Base-by-base conservation (phyloP, 2,797 vertebrate genomes). In the Eospalax fontanierii region DNA sequence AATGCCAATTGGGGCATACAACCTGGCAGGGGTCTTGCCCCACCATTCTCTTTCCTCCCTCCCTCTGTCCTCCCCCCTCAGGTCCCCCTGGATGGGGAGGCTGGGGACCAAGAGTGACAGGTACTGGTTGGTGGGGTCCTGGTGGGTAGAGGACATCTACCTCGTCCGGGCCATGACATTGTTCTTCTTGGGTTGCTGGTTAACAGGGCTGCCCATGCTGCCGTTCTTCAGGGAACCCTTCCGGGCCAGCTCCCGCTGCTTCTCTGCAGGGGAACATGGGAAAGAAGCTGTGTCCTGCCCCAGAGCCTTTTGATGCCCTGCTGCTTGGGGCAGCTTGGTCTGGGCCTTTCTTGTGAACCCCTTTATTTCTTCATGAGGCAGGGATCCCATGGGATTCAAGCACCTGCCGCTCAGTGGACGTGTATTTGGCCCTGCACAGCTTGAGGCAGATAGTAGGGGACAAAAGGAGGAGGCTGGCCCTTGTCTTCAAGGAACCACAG, bases 101-200 rank as follows among this genome's bases (percentile, higher is more conserved):
- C 28, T 92, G 76, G 83, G 30, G 83, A 19, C 22, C 83, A 38
- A 33, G 10, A 24, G 57, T 3, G 66, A 83, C 4, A 89, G 78
- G 50, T 65, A 30, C 30, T 76, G 33, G 54, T 22, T 81, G 83
- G 66, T 26, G 73, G 70, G 81, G 38, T 59, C 70, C 16, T n/a
- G 35, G 61, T 61, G 21, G 73, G 81, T 46, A 9, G 40, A 66
- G 54, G 68, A n/a, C 1, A 83, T 98, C 98, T 98, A 99, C 99
- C 99, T 99, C 98, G 99, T 99, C 97, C 99, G 98, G 97, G 99
- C 99, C 99, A 99, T 99, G 95, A 99, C 99, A 0, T 99, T 99
- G 97, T 99, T 99, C 98, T 99, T 99, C 98, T 99, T 99, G 96
- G 99, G 99, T 95, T 99, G 99, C 87, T 99, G 99, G 98, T 99